A percentile compares a stretch with the other conserved stretches of the same genome.
phyloP scores from a whole-genome alignment of 2,113 vertebrate species.

The Boulengeromyrus knoepffleri region DNA sequence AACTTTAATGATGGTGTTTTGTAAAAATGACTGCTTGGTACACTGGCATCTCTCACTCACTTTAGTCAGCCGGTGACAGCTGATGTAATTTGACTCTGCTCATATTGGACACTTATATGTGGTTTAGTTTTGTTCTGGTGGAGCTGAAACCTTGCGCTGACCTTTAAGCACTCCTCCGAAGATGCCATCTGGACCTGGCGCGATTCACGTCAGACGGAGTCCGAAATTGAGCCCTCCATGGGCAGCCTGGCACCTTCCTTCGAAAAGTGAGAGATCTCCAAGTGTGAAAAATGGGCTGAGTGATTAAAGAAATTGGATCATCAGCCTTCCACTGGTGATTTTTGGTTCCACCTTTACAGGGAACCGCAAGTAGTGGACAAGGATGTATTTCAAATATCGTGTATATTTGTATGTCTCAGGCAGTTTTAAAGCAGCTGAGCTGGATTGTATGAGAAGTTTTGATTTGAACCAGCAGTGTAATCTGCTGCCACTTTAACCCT shows the following conservation, averaged over 20 bases:
- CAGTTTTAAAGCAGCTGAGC: background rate
- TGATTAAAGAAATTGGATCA: slow-evolving; percentile 9
- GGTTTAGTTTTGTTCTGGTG: background rate
- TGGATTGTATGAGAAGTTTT: background rate
- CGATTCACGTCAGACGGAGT: background rate
- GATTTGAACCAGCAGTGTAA: background rate
- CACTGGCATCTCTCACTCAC: background rate
- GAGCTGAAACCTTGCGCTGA: slow-evolving; percentile 5
- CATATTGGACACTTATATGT: background rate
- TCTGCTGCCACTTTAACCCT: background rate
- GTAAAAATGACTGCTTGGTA: background rate
- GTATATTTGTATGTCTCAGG: background rate
- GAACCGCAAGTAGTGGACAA: background rate
- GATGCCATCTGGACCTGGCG: slow-evolving; percentile 10
- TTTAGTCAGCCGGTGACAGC: background rate
- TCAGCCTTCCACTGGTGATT: background rate
- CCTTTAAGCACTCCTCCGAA: slow-evolving; percentile 7
- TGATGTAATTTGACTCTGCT: background rate
- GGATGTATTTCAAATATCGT: background rate
- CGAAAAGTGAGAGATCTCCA: background rate
- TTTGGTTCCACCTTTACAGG: background rate
- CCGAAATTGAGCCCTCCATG: background rate
- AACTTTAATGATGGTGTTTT: background rate
- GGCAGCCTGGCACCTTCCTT: background rate
- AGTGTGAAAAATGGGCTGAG: background rate